phyloP scores from a whole-genome alignment of 2,888 invertebrate genomes.

The Caenorhabditis panamensis region DNA sequence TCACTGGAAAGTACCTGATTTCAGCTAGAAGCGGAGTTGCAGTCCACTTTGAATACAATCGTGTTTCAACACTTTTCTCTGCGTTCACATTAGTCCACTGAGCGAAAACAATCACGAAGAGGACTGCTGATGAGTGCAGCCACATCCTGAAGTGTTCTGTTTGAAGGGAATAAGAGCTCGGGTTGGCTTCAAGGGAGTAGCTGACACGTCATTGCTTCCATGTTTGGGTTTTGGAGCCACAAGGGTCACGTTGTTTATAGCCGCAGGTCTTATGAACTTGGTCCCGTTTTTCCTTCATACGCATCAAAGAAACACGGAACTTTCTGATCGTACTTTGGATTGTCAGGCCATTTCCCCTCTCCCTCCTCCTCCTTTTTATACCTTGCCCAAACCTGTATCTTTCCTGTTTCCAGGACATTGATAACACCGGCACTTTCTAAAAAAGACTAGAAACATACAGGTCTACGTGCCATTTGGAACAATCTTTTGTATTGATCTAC shows the following conservation, averaged over 20 bases:
- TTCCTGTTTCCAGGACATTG: neutral
- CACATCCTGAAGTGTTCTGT: slow-evolving; percentile 11
- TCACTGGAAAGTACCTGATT: slow-evolving; percentile 85
- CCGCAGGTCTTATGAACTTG: no score
- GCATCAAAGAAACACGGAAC: neutral
- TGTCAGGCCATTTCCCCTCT: slow-evolving; percentile 19
- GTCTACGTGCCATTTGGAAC: neutral
- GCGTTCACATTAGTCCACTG: neutral
- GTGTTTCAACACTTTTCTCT: neutral
- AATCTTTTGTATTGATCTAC: neutral
- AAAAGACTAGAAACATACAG: neutral
- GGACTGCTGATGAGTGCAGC: neutral
- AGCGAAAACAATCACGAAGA: neutral
- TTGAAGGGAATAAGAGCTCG: neutral
- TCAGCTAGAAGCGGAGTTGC: slow-evolving; percentile 93
- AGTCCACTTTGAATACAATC: slow-evolving; percentile 92
- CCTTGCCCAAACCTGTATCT: neutral
- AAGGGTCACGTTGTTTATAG: no score
- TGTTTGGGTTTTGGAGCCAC: no score
- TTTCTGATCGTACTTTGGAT: slow-evolving; percentile 17
- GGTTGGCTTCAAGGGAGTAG: neutral
- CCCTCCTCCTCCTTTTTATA: neutral
- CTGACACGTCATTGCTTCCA: no score
- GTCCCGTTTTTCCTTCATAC: no score
- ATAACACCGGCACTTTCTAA: neutral